Evolutionary conservation across 1,140 invertebrate species (phyloP).

Genomic region (Eumaeus atala): DNA sequence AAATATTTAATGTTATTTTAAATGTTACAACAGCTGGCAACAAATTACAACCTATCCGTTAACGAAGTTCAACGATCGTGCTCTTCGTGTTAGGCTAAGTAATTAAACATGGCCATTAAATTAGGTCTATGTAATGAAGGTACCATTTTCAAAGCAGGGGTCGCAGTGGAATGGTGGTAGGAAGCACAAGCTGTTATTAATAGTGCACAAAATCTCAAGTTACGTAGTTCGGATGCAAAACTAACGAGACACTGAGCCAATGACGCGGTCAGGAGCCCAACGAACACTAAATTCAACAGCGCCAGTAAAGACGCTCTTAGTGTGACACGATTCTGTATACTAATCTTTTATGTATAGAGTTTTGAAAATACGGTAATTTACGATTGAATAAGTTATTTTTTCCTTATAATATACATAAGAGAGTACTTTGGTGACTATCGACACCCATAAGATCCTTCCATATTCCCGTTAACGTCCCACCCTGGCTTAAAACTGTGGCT

Average conservation of each 20-base stretch:
- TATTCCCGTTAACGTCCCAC: too few relatives aligned
- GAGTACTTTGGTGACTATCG: too few relatives aligned
- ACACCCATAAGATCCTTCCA: too few relatives aligned
- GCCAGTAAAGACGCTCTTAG: slow-evolving; percentile 16
- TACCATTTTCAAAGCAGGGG: slow-evolving; percentile 5
- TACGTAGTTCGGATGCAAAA: slow-evolving; percentile 30
- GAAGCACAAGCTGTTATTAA: too few relatives aligned
- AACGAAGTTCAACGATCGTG: too few relatives aligned
- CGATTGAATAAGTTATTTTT: too few relatives aligned
- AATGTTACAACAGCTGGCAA: too few relatives aligned
- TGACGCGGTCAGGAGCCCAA: slow-evolving; percentile 23
- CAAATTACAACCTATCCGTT: too few relatives aligned
- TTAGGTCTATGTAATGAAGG: slow-evolving; percentile 11
- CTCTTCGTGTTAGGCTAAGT: slow-evolving; percentile 25
- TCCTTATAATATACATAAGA: too few relatives aligned
- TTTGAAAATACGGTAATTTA: background rate
- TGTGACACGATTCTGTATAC: background rate
- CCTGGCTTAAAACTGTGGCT: too few relatives aligned
- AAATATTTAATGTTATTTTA: too few relatives aligned
- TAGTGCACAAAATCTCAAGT: slow-evolving; percentile 30
- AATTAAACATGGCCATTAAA: slow-evolving; percentile 23
- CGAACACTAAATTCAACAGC: slow-evolving; percentile 21
- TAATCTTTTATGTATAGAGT: slow-evolving; percentile 6
- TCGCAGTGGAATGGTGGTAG: slow-evolving; percentile 18
- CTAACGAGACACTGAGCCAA: slow-evolving; percentile 40